Evolutionary conservation across 1,140 invertebrate genomes (phyloP).

Genomic region (Papilio polytes): DNA sequence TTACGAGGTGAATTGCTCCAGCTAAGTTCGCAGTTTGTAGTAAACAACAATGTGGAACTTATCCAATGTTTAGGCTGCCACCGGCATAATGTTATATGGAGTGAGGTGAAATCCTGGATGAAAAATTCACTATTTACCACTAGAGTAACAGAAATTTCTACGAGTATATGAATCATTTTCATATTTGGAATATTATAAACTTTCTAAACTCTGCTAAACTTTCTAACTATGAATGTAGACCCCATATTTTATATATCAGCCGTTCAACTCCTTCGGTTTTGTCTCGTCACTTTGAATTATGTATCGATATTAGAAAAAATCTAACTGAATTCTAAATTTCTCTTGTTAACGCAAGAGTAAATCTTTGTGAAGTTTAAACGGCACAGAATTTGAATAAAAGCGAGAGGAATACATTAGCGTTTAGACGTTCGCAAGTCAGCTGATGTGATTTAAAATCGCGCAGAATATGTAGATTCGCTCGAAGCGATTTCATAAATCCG

Average conservation of each 20-base stretch:
- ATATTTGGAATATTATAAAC: neutral
- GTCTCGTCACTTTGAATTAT: too few relatives aligned
- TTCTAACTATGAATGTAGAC: too few relatives aligned
- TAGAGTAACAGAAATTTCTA: neutral
- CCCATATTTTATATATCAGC: too few relatives aligned
- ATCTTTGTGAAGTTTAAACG: conserved; percentile 21
- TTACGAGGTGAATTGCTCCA: conserved; percentile 76
- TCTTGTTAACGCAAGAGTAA: neutral
- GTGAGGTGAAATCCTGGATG: conserved; percentile 63
- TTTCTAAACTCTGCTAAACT: too few relatives aligned
- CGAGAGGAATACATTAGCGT: conserved; percentile 22
- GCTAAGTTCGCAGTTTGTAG: conserved; percentile 72
- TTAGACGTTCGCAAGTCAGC: conserved; percentile 29
- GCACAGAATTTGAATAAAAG: conserved; percentile 24
- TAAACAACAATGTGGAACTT: conserved; percentile 81
- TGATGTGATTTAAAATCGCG: conserved; percentile 36
- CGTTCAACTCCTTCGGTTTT: too few relatives aligned
- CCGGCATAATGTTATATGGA: conserved; percentile 62
- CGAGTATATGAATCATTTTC: neutral
- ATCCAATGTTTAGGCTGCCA: conserved; percentile 61
- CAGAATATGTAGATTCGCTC: conserved; percentile 29
- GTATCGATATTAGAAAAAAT: too few relatives aligned
- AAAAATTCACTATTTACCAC: conserved; percentile 45
- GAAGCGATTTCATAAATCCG: conserved; percentile 40
- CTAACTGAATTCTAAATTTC: neutral